Conservation (phyloP, 2,113 vertebrate species). For the Podocnemis expansa region DNA sequence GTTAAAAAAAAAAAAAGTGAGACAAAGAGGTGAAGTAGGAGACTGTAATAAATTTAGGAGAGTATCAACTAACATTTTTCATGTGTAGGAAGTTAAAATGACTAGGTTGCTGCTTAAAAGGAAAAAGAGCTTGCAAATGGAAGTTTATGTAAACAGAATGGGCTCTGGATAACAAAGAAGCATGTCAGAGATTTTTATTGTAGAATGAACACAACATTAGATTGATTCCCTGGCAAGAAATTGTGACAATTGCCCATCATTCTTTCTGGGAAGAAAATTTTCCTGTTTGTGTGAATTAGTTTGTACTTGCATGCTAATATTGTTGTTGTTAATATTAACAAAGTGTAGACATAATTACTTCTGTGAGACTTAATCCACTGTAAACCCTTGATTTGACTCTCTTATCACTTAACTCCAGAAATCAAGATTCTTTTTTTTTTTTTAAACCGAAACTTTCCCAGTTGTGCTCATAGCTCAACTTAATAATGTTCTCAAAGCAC, state of each 20-base stretch:
- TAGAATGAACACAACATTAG: conserved; percentile 33
- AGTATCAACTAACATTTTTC: background rate
- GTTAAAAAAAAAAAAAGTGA: background rate
- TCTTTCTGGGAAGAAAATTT: conserved; percentile 44
- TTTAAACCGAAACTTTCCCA: background rate
- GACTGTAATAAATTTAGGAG: background rate
- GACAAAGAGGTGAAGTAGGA: background rate
- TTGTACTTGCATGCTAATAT: conserved; percentile 26
- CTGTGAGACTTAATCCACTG: background rate
- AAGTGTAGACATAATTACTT: conserved; percentile 30
- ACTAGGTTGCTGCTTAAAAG: conserved; percentile 3
- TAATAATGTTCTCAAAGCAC: background rate
- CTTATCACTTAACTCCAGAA: conserved; percentile 49
- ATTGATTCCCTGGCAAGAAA: conserved; percentile 13
- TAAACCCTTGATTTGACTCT: conserved; percentile 58
- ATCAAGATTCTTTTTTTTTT: conserved; percentile 55
- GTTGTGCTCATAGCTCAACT: background rate
- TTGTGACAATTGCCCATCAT: conserved; percentile 48
- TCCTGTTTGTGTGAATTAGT: conserved; percentile 34
- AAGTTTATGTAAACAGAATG: conserved; percentile 59
- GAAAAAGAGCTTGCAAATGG: conserved; percentile 20
- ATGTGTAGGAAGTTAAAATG: background rate
- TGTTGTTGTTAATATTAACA: conserved; percentile 39
- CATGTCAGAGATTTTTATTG: background rate
- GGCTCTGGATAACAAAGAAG: conserved; percentile 38